Evolutionary conservation across 2,797 vertebrate species (phyloP), one percentile per base, ranked within the genome.

Genomic region (Mastacembelus armatus): DNA sequence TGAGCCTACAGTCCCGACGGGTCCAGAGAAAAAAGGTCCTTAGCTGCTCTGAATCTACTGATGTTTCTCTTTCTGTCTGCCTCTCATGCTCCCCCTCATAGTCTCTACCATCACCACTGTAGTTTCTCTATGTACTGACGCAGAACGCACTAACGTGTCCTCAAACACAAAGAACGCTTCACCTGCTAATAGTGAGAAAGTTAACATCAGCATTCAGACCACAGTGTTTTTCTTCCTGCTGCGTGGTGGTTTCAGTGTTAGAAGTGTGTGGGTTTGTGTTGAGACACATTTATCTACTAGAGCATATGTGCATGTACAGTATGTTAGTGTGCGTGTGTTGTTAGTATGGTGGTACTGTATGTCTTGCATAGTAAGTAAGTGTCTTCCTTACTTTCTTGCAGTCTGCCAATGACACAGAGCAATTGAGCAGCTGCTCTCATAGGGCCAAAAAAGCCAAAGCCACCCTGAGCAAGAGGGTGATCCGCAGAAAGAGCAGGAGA

Each of bases 11-110:
- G 92, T 91, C 27, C 92, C 92, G 0, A 94, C 94, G 2, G 94
- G 94, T 76, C 94, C 85, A 0, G 96, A 97, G 86, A 93, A 95
- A 84, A 98, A 97, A 94, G 96, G 96, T 98, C 72, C 55, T 57
- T 62, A 77, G 50, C 68, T 2, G 26, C 63, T 65, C 50, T 62
- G 60, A 57, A 21, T 47, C 54, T 58, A 5, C 43, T 55, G 38
- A 2, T 7, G 19, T 66, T 59, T 69, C 49, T 83, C 60, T 79
- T 5, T 47, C 77, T 74, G 65, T 74, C 72, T 43, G 58, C 60
- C 73, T 56, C 66, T 85, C 82, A 85, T 54, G 45, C n/a, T 16
- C 55, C 81, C 73, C 57, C 50, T 68, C 87, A 87, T 86, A 66
- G 63, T 80, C 84, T 75, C 69, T 33, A 18, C 61, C 86, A 72